Evolutionary conservation across 2,888 invertebrate genomes (phyloP).

Genomic region (Oscheius sp.): DNA sequence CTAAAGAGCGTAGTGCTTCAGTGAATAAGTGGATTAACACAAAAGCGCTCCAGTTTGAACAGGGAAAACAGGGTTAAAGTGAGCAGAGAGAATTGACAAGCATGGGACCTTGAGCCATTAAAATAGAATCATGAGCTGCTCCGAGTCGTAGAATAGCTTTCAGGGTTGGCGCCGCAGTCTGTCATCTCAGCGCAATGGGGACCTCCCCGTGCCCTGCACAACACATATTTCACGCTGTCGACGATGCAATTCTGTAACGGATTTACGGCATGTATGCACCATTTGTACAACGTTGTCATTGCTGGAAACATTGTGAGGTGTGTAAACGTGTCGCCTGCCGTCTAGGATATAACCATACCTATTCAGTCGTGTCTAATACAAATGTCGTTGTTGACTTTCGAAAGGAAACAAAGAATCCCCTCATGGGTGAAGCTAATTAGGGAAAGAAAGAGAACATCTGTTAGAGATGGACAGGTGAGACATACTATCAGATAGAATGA

Average conservation of each 20-base stretch:
- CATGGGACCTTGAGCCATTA: not conserved
- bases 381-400: no score
- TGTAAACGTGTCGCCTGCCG: conserved; percentile 8
- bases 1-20: no score
- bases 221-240: conserved; percentile 19
- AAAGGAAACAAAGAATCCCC: not conserved
- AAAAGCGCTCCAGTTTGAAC: no score
- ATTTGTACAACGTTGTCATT: conserved; percentile 10
- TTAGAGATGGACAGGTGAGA: no score
- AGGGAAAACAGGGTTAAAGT: no score
- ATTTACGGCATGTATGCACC: conserved; percentile 4
- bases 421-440: not conserved
- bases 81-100: no score
- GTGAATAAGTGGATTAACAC: no score
- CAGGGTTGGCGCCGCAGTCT: conserved; percentile 14
- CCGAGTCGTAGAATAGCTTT: conserved; percentile 2
- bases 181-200: conserved; percentile 9
- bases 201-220: conserved; percentile 10
- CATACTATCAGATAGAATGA: no score
- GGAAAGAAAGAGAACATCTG: not conserved
- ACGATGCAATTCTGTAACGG: conserved; percentile 25
- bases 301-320: not conserved
- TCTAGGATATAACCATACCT: no score
- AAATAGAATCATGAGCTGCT: conserved; percentile 2
- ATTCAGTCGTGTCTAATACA: no score